phyloP scores from a whole-genome alignment of 1,140 invertebrate genomes.

The Nephotettix cincticeps region DNA sequence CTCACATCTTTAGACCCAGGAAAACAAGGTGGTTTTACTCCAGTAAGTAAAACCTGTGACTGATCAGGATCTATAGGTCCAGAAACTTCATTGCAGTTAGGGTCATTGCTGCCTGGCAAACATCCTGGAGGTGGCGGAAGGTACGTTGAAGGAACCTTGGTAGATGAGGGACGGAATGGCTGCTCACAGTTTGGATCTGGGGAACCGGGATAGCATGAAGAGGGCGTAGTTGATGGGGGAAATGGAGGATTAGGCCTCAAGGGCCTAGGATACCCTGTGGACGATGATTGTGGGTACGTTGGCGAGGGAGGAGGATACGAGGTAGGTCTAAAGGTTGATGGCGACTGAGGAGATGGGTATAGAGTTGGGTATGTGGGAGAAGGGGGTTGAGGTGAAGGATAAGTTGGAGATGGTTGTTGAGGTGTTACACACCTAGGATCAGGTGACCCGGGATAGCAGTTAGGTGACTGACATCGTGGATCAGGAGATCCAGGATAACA shows the following conservation, averaged over 20 bases:
- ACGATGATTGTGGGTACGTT: constrained; percentile 25
- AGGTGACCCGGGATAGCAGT: constrained; percentile 48
- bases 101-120: constrained; percentile 41
- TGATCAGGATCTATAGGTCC: constrained; percentile 14
- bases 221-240: constrained; percentile 30
- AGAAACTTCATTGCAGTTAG: constrained; percentile 38
- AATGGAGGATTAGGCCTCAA: neutral
- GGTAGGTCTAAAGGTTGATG: constrained; percentile 48
- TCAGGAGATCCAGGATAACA: constrained; percentile 41
- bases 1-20: constrained; percentile 40
- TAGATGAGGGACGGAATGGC: constrained; percentile 33
- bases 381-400: constrained; percentile 43
- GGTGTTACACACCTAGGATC: constrained; percentile 49
- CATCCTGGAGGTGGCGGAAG: constrained; percentile 28
- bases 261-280: constrained; percentile 42
- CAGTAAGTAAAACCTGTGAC: constrained; percentile 12
- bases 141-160: constrained; percentile 28
- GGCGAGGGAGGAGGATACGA: constrained; percentile 30
- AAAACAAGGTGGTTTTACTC: constrained; percentile 34
- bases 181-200: constrained; percentile 44
- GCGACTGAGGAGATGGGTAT: constrained; percentile 40
- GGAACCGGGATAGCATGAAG: constrained; percentile 41
- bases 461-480: constrained; percentile 44
- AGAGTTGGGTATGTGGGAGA: constrained; percentile 31
- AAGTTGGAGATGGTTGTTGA: constrained; percentile 42